phyloP scores from a whole-genome alignment of 2,797 vertebrate species.

The Chelmon rostratus region DNA sequence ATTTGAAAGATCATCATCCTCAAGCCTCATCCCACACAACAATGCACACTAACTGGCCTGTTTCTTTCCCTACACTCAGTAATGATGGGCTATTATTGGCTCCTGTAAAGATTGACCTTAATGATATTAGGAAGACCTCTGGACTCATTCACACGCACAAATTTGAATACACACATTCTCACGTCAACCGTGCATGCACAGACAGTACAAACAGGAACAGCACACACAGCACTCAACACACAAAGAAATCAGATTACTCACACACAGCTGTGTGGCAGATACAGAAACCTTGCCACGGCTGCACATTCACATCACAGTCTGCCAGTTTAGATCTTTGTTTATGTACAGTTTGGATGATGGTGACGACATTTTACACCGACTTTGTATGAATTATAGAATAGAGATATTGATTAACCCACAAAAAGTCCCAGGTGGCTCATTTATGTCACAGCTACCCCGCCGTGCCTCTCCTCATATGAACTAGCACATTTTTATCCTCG shows the following conservation, averaged over 20 bases:
- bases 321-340: conserved; percentile 10
- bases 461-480: background rate
- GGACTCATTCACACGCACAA: conserved; percentile 14
- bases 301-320: background rate
- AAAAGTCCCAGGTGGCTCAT: conserved; percentile 1
- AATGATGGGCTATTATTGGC: conserved; percentile 51
- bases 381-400: background rate
- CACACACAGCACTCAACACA: background rate
- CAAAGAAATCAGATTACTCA: conserved; percentile 20
- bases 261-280: conserved; percentile 25
- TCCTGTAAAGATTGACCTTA: conserved; percentile 30
- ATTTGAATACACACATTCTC: conserved; percentile 17
- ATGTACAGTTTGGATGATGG: background rate
- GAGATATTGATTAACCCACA: conserved; percentile 7
- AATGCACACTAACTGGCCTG: conserved; percentile 22
- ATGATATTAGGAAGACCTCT: conserved; percentile 56
- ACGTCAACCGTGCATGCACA: background rate
- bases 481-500: background rate
- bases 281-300: conserved; percentile 7
- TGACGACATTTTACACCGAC: background rate
- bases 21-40: conserved; percentile 16
- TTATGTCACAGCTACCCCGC: background rate
- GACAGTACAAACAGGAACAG: background rate
- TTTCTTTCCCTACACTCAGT: conserved; percentile 27
- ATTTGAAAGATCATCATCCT: conserved; percentile 41